Evolutionary conservation across 2,888 invertebrate genomes (phyloP).

Genomic region (Oscheius sp.): DNA sequence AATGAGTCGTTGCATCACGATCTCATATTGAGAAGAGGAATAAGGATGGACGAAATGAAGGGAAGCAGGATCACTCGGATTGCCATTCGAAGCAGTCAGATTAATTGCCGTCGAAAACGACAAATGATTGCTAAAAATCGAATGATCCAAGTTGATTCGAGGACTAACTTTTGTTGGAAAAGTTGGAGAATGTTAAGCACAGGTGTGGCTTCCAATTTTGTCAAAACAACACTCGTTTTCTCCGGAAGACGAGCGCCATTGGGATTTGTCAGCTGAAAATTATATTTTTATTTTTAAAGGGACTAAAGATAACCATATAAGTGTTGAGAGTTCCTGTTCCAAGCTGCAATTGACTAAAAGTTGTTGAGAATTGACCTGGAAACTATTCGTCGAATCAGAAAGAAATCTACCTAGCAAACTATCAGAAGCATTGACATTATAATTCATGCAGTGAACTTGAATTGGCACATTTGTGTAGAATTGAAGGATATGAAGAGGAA

Average conservation of each 20-base stretch:
- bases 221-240: conserved; percentile 3
- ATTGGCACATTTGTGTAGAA: conserved; percentile 33
- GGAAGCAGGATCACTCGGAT: conserved; percentile 70
- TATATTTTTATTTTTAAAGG: neutral
- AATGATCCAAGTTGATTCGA: too few species aligned
- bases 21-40: conserved; percentile 72
- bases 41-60: conserved; percentile 73
- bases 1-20: conserved; percentile 72
- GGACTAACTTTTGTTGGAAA: conserved; percentile 4
- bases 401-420: conserved; percentile 41
- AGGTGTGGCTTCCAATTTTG: neutral
- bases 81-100: conserved; percentile 74
- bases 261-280: neutral
- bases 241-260: neutral
- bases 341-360: conserved; percentile 55
- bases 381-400: neutral
- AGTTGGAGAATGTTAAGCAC: conserved; percentile 2
- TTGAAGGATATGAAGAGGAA: conserved; percentile 51
- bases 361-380: conserved; percentile 48
- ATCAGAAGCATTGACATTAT: conserved; percentile 54
- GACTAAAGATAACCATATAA: conserved; percentile 49
- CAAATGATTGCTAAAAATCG: conserved; percentile 70
- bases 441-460: conserved; percentile 56
- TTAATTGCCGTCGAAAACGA: conserved; percentile 73
- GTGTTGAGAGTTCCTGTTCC: conserved; percentile 52